Evolutionary conservation across 2,113 vertebrate species (phyloP).

Genomic region (Leptobrachium ailaonicum): DNA sequence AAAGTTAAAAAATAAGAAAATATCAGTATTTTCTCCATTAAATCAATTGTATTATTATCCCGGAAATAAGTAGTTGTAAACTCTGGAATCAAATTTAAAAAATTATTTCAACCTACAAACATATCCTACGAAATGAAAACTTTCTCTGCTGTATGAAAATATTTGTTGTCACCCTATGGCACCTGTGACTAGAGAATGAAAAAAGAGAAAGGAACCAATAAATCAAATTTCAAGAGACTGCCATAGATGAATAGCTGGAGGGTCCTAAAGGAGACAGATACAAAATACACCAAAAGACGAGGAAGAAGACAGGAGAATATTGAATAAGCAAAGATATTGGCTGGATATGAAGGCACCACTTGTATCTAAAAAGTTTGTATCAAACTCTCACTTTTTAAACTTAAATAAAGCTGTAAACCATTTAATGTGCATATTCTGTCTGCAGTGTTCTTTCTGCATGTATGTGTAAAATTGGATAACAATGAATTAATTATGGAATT

Average conservation of each 20-base stretch:
- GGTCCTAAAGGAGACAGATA: conserved; percentile 27
- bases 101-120: too few species aligned
- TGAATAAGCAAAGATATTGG: conserved; percentile 32
- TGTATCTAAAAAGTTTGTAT: too few species aligned
- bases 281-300: neutral
- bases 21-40: neutral
- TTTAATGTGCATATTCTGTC: too few species aligned
- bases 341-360: conserved; percentile 7
- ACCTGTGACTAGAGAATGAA: conserved; percentile 4
- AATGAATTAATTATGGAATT: too few species aligned
- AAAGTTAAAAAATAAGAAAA: neutral
- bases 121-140: neutral
- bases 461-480: too few species aligned
- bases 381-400: too few species aligned
- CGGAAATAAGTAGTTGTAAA: neutral
- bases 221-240: conserved; percentile 22
- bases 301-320: conserved; percentile 10
- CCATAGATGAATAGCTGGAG: conserved; percentile 31
- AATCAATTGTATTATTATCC: neutral
- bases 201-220: conserved; percentile 5
- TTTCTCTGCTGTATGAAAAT: conserved; percentile 7
- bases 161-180: conserved; percentile 22
- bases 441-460: too few species aligned
- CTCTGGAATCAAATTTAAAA: neutral
- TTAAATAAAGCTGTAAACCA: too few species aligned